Evolutionary conservation across 2,888 invertebrate genomes (phyloP).

Genomic region (Euplagia quadripunctaria): DNA sequence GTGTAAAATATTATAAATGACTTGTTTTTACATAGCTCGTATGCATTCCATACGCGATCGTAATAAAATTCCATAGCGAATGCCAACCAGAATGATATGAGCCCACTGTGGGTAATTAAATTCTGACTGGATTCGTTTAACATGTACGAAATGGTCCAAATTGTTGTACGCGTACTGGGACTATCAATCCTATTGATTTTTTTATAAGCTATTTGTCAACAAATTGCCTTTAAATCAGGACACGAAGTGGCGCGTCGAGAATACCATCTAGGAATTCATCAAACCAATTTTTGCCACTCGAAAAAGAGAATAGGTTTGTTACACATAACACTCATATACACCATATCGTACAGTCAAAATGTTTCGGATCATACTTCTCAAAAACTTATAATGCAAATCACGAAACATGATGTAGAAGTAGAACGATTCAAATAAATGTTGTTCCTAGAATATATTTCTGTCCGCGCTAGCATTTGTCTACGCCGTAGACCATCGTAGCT

Average conservation of each 20-base stretch:
- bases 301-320: not conserved
- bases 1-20: conserved; percentile 35
- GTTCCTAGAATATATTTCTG: not conserved
- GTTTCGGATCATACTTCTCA: not conserved
- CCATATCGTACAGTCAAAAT: not conserved
- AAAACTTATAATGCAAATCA: too few species aligned
- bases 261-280: not conserved
- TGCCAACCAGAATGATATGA: conserved; percentile 48
- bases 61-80: conserved; percentile 59
- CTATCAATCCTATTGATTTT: conserved; percentile 17
- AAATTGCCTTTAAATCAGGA: conserved; percentile 3
- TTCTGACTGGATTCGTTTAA: conserved; percentile 55
- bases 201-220: conserved; percentile 27
- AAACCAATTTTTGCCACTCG: not conserved
- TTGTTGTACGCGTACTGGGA: conserved; percentile 39
- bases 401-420: too few species aligned
- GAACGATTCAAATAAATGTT: not conserved
- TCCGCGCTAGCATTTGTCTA: not conserved
- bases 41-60: conserved; percentile 40
- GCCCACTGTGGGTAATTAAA: conserved; percentile 60
- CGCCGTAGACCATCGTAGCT: not conserved
- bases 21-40: conserved; percentile 34
- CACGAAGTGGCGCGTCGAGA: not conserved
- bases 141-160: conserved; percentile 47
- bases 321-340: not conserved